phyloP scores from a whole-genome alignment of 2,888 invertebrate genomes.

The Patella caerulea region DNA sequence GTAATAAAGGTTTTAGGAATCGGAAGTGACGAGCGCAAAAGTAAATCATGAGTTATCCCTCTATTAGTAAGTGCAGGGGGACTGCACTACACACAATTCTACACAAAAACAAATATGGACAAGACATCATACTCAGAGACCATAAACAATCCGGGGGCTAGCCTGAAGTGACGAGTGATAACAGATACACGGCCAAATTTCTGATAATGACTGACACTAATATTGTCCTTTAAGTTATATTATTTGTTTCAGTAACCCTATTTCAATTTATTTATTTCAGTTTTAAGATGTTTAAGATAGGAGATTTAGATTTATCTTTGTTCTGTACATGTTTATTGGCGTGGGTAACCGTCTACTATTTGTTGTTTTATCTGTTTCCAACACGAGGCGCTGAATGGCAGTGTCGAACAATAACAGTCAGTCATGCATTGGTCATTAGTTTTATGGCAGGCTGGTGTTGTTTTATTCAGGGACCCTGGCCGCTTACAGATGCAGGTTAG shows the following conservation, averaged over 20 bases:
- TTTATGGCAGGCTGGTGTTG: constrained; percentile 51
- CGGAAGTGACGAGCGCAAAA: neutral
- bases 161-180: no score
- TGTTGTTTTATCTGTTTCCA: constrained; percentile 50
- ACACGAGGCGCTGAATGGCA: constrained; percentile 62
- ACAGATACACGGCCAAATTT: no score
- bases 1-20: no score
- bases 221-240: neutral
- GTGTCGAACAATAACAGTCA: constrained; percentile 60
- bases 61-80: no score
- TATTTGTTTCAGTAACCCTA: neutral
- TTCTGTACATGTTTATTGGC: constrained; percentile 43
- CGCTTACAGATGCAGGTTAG: constrained; percentile 66
- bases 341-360: constrained; percentile 62
- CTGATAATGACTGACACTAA: no score
- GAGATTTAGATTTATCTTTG: constrained; percentile 28
- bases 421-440: constrained; percentile 60
- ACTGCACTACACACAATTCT: no score
- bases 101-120: no score
- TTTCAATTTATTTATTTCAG: neutral
- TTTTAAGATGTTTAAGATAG: constrained; percentile 22
- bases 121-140: no score
- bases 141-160: no score
- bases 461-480: constrained; percentile 66
- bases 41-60: no score